Percentiles rank a stretch among this genome's conserved stretches.
phyloP scores from a whole-genome alignment of 2,888 invertebrate species.

The Campaea margaritaria region DNA sequence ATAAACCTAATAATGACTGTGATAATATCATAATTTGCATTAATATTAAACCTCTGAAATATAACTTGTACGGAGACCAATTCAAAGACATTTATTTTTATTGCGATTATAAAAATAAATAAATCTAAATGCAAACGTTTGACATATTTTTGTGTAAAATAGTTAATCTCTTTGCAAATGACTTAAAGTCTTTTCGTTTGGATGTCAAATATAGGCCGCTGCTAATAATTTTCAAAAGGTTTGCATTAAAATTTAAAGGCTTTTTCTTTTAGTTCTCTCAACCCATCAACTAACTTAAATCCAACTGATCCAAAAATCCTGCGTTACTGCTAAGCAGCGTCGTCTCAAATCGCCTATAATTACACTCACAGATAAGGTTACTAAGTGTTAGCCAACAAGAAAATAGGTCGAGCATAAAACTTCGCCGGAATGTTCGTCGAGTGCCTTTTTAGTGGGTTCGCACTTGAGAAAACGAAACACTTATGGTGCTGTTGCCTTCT shows the following conservation, averaged over 20 bases:
- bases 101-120: not conserved
- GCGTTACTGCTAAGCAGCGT: slow-evolving; percentile 27
- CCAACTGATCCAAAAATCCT: slow-evolving; percentile 20
- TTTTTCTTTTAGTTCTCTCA: not conserved
- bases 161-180: not conserved
- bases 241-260: no score
- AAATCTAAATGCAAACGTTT: not conserved
- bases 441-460: slow-evolving; percentile 47
- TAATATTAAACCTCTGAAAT: slow-evolving; percentile 18
- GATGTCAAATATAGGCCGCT: no score
- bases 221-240: no score
- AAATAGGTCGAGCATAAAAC: slow-evolving; percentile 53
- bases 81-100: slow-evolving; percentile 26
- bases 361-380: slow-evolving; percentile 51
- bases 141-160: not conserved
- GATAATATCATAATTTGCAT: slow-evolving; percentile 15
- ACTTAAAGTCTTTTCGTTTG: no score
- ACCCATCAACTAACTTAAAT: slow-evolving; percentile 18
- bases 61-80: slow-evolving; percentile 8
- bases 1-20: slow-evolving; percentile 22
- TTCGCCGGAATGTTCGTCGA: slow-evolving; percentile 41
- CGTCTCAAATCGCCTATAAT: slow-evolving; percentile 46
- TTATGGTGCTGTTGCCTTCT: slow-evolving; percentile 25
- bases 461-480: slow-evolving; percentile 46
- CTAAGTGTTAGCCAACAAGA: slow-evolving; percentile 51